These are phyloP conservation scores for Xenotilapia longispinis DNA, from an alignment of 2,113 vertebrate genomes.

Conservation along the genomic window DNA sequence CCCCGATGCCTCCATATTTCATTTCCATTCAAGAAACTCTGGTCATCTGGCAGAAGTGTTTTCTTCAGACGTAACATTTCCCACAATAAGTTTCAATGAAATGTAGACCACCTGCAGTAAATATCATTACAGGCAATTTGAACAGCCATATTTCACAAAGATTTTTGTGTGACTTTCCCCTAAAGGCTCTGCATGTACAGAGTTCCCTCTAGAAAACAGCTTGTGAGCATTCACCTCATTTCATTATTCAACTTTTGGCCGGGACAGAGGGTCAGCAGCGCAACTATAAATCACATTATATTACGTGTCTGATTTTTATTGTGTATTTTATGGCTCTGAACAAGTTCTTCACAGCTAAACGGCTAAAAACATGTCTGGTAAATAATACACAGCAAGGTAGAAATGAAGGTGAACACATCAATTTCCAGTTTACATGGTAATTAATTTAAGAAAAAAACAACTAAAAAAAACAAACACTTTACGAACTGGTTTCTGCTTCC, in stretches of 20 bases:
- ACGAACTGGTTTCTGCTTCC: not conserved
- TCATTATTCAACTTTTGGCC: constrained; percentile 50
- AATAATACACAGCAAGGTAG: not conserved
- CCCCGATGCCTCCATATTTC: constrained; percentile 24
- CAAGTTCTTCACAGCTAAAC: constrained; percentile 8
- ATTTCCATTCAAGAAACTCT: constrained; percentile 26
- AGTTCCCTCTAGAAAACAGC: constrained; percentile 42
- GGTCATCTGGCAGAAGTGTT: constrained; percentile 43
- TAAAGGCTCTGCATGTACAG: constrained; percentile 24
- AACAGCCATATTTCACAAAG: constrained; percentile 65
- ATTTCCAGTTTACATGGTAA: not conserved
- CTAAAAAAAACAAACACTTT: not conserved
- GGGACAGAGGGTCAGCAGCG: constrained; percentile 22
- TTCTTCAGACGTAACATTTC: constrained; percentile 55
- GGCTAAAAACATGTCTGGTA: constrained; percentile 3
- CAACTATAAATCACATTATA: constrained; percentile 51
- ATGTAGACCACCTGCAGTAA: constrained; percentile 66
- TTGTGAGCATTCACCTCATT: constrained; percentile 44
- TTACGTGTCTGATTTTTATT: constrained; percentile 44
- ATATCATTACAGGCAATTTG: constrained; percentile 70
- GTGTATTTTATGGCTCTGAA: constrained; percentile 24
- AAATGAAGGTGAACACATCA: not conserved
- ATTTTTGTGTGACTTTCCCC: constrained; percentile 51
- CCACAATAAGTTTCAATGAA: constrained; percentile 63
- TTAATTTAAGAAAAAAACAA: rapidly evolving